Evolutionary conservation across 2,797 vertebrate genomes (phyloP), one percentile per base, ranked within the genome.

Genomic region (Crocodylus rhombifer): DNA sequence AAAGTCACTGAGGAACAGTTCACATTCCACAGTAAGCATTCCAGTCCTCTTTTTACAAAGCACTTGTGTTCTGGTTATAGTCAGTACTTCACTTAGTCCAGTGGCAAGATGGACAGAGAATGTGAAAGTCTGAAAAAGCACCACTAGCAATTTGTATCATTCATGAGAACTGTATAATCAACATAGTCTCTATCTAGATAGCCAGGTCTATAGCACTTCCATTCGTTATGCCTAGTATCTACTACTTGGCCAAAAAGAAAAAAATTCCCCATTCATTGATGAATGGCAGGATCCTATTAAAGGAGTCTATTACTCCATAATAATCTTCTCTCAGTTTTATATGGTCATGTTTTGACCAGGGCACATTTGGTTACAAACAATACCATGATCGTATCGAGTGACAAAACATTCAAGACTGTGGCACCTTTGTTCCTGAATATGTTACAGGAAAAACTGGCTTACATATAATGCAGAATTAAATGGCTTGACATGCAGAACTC

Each of bases 371-470:
- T 73, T 51, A 73, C 51, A 51, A 73, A 73, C 69, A 71, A n/a
- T 65, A 88, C 23, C 26, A 36, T 36, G 80, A 82, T 20, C 8
- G 25, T 74, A 16, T 2, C 30, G 62, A 64, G 61, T n/a, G 64
- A 91, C 63, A 84, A 93, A 93, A 76, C 25, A 90, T 61, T 86
- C 55, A 64, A 86, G 80, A 86, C 30, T 56, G 79, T 1, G 21
- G 82, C 55, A 82, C 16, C 56, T 20, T 64, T 80, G 42, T 30
- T 91, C 7, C 61, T 71, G 42, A 28, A 77, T 33, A 82, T 94
- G 84, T 55, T 33, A 91, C 42, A 88, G 74, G 56, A 90, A 95
- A 91, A 95, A 91, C 5, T 14, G 28, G 36, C 30, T 30, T 30
- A 30, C 30, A 30, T 30, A 30, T 30, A 30, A 30, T 30, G 30